These are phyloP conservation scores for Brachyistius frenatus DNA, from an alignment of 2,113 vertebrate genomes.

Conservation along the genomic window DNA sequence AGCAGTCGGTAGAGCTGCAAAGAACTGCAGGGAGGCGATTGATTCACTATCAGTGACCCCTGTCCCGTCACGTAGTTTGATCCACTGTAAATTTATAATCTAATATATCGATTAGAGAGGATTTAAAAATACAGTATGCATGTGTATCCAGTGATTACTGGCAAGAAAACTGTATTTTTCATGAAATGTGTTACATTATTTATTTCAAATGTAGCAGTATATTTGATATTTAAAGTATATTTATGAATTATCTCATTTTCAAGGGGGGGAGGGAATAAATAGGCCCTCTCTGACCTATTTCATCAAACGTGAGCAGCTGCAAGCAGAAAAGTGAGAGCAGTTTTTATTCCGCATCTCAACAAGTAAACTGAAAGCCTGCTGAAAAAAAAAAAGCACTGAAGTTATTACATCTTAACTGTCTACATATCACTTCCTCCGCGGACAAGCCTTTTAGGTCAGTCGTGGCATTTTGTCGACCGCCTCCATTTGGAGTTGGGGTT, in stretches of 20 bases:
- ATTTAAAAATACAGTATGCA: too few relatives aligned
- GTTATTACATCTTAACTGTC: slow-evolving; percentile 30
- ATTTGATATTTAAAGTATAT: too few relatives aligned
- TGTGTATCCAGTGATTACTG: too few relatives aligned
- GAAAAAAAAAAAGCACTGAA: slow-evolving; percentile 2
- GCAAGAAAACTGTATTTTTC: too few relatives aligned
- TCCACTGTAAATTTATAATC: too few relatives aligned
- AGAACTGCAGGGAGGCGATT: neutral
- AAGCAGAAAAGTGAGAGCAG: slow-evolving; percentile 5
- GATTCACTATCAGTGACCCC: neutral
- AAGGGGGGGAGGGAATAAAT: too few relatives aligned
- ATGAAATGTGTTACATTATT: too few relatives aligned
- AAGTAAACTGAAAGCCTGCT: neutral
- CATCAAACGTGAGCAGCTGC: neutral
- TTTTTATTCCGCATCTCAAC: slow-evolving; percentile 19
- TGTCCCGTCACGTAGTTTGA: too few relatives aligned
- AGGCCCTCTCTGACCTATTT: neutral
- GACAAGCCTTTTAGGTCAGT: slow-evolving; percentile 57
- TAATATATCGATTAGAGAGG: too few relatives aligned
- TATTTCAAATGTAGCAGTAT: too few relatives aligned
- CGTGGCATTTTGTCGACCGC: slow-evolving; percentile 52
- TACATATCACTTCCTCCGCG: slow-evolving; percentile 36
- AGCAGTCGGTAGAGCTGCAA: neutral
- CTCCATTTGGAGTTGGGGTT: slow-evolving; percentile 30
- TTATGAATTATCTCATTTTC: too few relatives aligned